These are phyloP conservation scores for Eumeta japonica DNA, from an alignment of 1,140 invertebrate species.

Conservation along the genomic window DNA sequence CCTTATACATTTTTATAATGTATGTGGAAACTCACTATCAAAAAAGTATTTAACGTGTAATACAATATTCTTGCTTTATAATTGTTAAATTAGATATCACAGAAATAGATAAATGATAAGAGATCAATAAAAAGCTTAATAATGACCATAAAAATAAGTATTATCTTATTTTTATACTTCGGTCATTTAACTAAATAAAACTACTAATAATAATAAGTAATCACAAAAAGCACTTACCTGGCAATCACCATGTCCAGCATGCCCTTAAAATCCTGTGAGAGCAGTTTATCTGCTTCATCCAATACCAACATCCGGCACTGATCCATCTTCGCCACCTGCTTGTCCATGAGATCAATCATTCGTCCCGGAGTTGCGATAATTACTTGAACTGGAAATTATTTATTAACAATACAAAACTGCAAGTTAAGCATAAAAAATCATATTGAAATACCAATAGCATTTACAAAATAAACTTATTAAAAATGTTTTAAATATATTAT, in stretches of 20 bases:
- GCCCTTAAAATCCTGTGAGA: slow-evolving; percentile 99
- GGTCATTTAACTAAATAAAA: slow-evolving; percentile 3
- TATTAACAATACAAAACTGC: slow-evolving; percentile 6
- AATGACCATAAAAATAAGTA: no score
- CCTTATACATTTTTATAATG: no score
- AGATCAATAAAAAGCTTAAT: background rate
- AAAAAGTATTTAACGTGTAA: no score
- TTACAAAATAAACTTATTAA: no score
- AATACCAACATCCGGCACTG: slow-evolving; percentile 95
- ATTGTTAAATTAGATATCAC: no score
- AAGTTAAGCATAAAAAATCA: background rate
- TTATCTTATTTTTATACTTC: no score
- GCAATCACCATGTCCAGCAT: slow-evolving; percentile 97
- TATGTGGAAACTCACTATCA: no score
- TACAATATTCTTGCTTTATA: no score
- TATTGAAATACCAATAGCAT: background rate
- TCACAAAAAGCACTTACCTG: slow-evolving; percentile 49
- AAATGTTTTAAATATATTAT: background rate
- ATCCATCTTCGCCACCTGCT: slow-evolving; percentile 94
- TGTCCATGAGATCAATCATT: slow-evolving; percentile 99
- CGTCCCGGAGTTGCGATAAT: slow-evolving; percentile 99
- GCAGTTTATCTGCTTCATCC: slow-evolving; percentile 98
- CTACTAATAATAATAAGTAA: slow-evolving; percentile 1
- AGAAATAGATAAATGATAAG: background rate
- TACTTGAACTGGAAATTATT: slow-evolving; percentile 88